phyloP scores from a whole-genome alignment of 1,140 invertebrate genomes.

The Marisa cornuarietis region DNA sequence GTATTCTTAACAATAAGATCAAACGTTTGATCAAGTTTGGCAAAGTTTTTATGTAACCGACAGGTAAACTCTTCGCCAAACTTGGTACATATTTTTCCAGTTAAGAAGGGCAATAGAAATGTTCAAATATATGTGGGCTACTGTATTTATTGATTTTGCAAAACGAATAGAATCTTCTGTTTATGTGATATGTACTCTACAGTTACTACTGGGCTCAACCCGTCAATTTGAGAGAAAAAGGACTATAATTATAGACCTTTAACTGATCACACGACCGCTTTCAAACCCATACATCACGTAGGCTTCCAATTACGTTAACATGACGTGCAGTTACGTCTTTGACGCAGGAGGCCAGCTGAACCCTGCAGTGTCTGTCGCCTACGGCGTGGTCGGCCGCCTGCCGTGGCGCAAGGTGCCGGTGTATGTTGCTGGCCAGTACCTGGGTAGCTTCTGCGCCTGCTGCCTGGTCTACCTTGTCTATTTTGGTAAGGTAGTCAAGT shows the following conservation, averaged over 20 bases:
- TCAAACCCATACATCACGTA: too few species aligned
- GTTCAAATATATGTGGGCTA: not conserved
- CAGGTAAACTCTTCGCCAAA: not conserved
- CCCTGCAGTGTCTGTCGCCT: slow-evolving; percentile 70
- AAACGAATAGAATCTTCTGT: too few species aligned
- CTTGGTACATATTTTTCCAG: too few species aligned
- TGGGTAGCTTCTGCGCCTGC: slow-evolving; percentile 71
- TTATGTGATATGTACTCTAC: too few species aligned
- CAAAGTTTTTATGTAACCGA: not conserved
- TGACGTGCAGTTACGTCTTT: too few species aligned
- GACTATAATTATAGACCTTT: too few species aligned
- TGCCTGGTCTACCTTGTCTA: slow-evolving; percentile 69
- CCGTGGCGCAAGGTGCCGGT: slow-evolving; percentile 66
- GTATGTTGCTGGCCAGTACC: slow-evolving; percentile 69
- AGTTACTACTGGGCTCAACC: too few species aligned
- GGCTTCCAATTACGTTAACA: too few species aligned
- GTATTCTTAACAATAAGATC: not conserved
- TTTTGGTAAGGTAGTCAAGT: slow-evolving; percentile 60
- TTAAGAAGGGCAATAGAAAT: too few species aligned
- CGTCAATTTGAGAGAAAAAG: too few species aligned
- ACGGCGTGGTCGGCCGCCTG: slow-evolving; percentile 65
- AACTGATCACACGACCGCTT: too few species aligned
- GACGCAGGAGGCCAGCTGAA: slow-evolving; percentile 70
- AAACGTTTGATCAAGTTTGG: too few species aligned
- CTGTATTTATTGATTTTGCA: not conserved